phyloP scores from a whole-genome alignment of 2,113 vertebrate genomes.

The Tachycineta bicolor region DNA sequence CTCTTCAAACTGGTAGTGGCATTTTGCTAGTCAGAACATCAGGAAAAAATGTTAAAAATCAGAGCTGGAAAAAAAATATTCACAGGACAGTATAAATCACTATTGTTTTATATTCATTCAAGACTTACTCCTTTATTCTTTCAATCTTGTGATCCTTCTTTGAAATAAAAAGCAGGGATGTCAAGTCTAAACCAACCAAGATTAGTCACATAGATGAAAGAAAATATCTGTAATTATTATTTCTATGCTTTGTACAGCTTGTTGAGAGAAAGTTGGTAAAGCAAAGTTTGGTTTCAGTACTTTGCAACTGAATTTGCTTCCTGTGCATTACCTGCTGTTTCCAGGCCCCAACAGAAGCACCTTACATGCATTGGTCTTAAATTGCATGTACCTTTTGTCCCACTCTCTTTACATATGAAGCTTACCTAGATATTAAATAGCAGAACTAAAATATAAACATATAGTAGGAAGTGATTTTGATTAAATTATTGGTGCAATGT shows the following conservation, averaged over 20 bases:
- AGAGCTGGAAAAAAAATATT: neutral
- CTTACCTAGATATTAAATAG: neutral
- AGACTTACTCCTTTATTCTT: neutral
- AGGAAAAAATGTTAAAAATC: conserved; percentile 42
- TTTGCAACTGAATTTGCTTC: neutral
- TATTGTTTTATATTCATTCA: conserved; percentile 12
- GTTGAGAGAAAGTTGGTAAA: neutral
- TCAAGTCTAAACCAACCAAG: neutral
- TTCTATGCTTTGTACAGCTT: neutral
- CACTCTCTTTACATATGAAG: neutral
- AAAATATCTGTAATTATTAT: neutral
- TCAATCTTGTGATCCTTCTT: neutral
- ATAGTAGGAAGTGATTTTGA: neutral
- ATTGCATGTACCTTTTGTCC: neutral
- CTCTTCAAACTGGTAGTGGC: neutral
- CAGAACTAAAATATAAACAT: neutral
- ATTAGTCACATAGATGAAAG: neutral
- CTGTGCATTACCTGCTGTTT: neutral
- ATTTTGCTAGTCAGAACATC: conserved; percentile 44
- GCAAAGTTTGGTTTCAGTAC: neutral
- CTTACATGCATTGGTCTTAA: neutral
- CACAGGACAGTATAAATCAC: neutral
- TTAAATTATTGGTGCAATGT: neutral
- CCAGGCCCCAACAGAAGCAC: neutral
- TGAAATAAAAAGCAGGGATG: neutral